phyloP scores from a whole-genome alignment of 2,113 vertebrate genomes.

The Spea bombifrons region DNA sequence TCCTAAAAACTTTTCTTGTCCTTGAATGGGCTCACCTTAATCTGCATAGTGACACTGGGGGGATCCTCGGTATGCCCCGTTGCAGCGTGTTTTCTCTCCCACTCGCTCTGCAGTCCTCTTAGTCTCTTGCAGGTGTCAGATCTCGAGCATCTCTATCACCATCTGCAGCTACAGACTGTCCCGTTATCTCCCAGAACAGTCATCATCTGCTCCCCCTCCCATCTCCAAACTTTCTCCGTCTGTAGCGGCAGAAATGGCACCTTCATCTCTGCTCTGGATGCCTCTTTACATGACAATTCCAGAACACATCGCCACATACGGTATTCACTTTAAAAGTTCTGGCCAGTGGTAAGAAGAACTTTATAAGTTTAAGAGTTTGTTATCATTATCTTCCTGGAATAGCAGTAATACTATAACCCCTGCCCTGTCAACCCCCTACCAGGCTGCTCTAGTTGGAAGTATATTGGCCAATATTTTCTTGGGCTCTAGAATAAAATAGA shows the following conservation, averaged over 20 bases:
- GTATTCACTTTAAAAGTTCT: too few species aligned
- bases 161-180: constrained; percentile 23
- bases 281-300: too few species aligned
- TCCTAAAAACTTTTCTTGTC: not conserved
- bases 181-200: constrained; percentile 26
- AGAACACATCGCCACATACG: too few species aligned
- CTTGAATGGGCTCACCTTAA: constrained; percentile 21
- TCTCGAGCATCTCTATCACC: constrained; percentile 3
- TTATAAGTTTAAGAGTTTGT: too few species aligned
- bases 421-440: too few species aligned
- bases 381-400: too few species aligned
- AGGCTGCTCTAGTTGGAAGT: too few species aligned
- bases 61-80: not conserved
- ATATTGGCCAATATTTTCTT: too few species aligned
- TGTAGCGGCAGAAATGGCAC: not conserved
- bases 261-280: too few species aligned
- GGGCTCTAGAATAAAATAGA: too few species aligned
- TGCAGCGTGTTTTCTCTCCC: not conserved
- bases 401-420: too few species aligned
- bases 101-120: not conserved
- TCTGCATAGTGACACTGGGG: not conserved
- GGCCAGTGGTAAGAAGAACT: too few species aligned
- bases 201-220: not conserved
- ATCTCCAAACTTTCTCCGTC: not conserved
- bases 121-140: not conserved